These are phyloP conservation scores for Drosophila sp. DNA, from an alignment of 1,140 invertebrate genomes.

Conservation along the genomic window DNA sequence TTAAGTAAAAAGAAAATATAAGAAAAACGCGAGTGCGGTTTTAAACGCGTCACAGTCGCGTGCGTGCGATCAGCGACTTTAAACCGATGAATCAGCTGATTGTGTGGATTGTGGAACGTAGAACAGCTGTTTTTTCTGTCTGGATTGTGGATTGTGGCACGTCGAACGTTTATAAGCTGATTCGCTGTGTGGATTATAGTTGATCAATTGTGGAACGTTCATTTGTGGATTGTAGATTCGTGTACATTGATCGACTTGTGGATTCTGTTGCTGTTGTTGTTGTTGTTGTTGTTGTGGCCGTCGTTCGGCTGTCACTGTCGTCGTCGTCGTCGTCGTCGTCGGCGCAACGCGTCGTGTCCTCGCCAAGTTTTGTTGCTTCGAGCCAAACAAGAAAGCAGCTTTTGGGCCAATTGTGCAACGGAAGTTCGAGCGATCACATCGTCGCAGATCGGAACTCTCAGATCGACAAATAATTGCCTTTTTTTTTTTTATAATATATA, in stretches of 20 bases:
- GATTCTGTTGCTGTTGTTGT: not conserved
- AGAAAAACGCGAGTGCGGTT: conserved; percentile 12
- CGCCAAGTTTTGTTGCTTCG: conserved; percentile 42
- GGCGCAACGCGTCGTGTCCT: conserved; percentile 23
- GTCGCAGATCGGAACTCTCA: conserved; percentile 38
- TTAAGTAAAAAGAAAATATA: not conserved
- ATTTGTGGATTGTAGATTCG: not conserved
- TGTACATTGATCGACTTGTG: not conserved
- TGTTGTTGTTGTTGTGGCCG: conserved; percentile 22
- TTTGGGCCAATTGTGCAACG: conserved; percentile 75
- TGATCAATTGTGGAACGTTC: not conserved
- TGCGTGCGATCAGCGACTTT: conserved; percentile 28
- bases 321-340: conserved; percentile 3
- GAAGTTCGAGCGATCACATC: conserved; percentile 74
- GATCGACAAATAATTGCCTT: not conserved
- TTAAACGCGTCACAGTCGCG: conserved; percentile 26
- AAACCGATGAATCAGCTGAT: conserved; percentile 4
- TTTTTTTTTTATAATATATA: conserved; percentile 10
- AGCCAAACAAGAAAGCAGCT: conserved; percentile 41
- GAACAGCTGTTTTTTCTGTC: not conserved
- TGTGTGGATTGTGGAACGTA: conserved; percentile 1
- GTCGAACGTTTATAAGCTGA: conserved; percentile 19
- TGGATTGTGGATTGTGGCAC: not conserved
- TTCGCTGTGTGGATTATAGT: conserved; percentile 9
- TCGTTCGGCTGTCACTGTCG: conserved; percentile 9